Evolutionary conservation across 1,140 invertebrate genomes (phyloP), one percentile per base, ranked within the genome.

Genomic region (Dinothrombium tinctorium): DNA sequence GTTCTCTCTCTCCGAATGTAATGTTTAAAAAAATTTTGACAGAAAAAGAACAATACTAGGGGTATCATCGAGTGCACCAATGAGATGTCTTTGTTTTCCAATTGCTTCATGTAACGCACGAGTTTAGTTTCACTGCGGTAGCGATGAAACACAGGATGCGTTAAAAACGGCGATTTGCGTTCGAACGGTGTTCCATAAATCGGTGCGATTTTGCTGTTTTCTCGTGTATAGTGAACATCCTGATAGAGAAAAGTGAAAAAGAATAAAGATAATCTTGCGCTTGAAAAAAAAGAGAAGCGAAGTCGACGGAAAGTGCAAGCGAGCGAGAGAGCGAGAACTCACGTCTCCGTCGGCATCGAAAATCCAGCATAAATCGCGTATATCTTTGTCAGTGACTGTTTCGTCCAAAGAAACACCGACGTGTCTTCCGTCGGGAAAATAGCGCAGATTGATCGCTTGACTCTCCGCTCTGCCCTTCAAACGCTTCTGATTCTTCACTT

Each of bases 41-140:
- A 37, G 23, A 11, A 19, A 33, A 15, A 1, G 40, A n/a, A 21
- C 28, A 61, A 69, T 60, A 78, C 75, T 53, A 99, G 60, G 2
- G 94, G 89, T 54, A 98, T 99, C 92, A 99, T 99, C 0, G 87
- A 95, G 58, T 99, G 92, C 0, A 95, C 89, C 11, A 99, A 61
- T 0, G 90, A 96, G 28, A 99, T 69, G 54, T 99, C 94, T 62
- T 94, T 96, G 54, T 98, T 99, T 61, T 98, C 94, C 40, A 99
- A 61, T 20, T 70, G 69, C 56, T 99, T 99, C 83, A 99, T 94
- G 54, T 98, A 99, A 11, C 92, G 66, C 6, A 96, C 82, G 49
- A 99, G 75, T 47, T 79, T 71, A 0, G 86, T 86, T 60, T 98
- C 92, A 42, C 40, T 41, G 15, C 41, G 40, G 25, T 51, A 53